A percentile compares a stretch with the other conserved stretches of the same genome.
Conservation (phyloP, 1,140 invertebrate genomes). For the Chrysomallon squamiferum region DNA sequence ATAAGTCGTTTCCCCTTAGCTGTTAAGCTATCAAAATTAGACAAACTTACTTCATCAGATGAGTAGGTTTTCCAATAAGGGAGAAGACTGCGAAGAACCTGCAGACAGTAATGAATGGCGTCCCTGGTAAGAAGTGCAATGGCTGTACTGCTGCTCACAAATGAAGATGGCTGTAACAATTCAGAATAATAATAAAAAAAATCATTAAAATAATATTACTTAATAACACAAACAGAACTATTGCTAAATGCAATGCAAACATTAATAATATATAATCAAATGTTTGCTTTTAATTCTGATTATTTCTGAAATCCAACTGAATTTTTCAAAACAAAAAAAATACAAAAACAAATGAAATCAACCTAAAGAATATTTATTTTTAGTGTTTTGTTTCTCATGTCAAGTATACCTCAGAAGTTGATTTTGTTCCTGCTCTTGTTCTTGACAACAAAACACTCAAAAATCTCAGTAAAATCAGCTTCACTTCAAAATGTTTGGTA, state of each 20-base stretch:
- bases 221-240: too few species aligned
- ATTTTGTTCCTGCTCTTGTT: constrained; percentile 71
- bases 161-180: constrained; percentile 58
- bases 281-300: too few species aligned
- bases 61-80: constrained; percentile 80
- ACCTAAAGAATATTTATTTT: too few species aligned
- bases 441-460: constrained; percentile 74
- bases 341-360: too few species aligned
- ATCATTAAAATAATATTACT: too few species aligned
- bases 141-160: constrained; percentile 79
- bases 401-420: constrained; percentile 68
- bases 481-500: constrained; percentile 72
- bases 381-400: too few species aligned
- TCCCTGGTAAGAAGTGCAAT: constrained; percentile 78
- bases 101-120: constrained; percentile 83
- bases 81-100: constrained; percentile 79
- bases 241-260: too few species aligned
- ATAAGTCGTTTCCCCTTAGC: neutral
- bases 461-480: constrained; percentile 85
- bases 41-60: constrained; percentile 55
- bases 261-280: too few species aligned
- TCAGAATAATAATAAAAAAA: too few species aligned
- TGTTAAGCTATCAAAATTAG: too few species aligned
- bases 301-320: too few species aligned
- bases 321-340: too few species aligned